These are phyloP conservation scores for Aethes cnicana DNA, from an alignment of 2,888 invertebrate genomes.

Conservation along the genomic window DNA sequence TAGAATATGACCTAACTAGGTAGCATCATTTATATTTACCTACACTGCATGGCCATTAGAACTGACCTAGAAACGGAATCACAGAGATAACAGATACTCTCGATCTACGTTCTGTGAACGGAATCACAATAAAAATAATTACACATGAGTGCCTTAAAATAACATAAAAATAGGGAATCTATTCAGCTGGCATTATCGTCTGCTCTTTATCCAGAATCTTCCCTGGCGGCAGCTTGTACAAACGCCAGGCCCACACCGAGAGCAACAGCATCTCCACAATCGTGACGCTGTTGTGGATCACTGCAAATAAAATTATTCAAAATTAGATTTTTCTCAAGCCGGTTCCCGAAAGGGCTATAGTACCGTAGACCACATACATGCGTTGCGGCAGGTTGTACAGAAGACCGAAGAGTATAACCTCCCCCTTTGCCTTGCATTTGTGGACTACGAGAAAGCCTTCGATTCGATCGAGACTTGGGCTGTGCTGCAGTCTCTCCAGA, in stretches of 20 bases:
- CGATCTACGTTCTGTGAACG: too few species aligned
- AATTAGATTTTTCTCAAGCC: too few species aligned
- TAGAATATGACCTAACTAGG: constrained; percentile 32
- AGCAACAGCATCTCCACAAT: constrained; percentile 87
- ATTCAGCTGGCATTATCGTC: constrained; percentile 57
- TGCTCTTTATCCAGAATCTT: constrained; percentile 55
- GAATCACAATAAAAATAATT: background rate
- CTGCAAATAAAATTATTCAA: constrained; percentile 62
- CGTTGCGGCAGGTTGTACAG: too few species aligned
- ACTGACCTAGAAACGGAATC: constrained; percentile 17
- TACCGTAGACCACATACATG: too few species aligned
- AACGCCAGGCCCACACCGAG: constrained; percentile 82
- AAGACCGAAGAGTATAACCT: too few species aligned
- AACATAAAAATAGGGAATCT: background rate
- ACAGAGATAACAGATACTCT: constrained; percentile 1
- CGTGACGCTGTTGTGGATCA: constrained; percentile 86
- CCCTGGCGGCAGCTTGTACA: constrained; percentile 79
- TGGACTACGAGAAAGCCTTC: too few species aligned
- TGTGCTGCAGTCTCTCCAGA: too few species aligned
- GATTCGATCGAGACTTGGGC: too few species aligned
- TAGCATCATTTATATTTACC: constrained; percentile 44
- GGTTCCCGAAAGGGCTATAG: too few species aligned
- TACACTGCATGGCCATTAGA: constrained; percentile 28
- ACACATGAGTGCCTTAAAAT: background rate
- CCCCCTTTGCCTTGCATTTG: too few species aligned